Conservation (phyloP, 2,888 invertebrate genomes). For the Laothoe populi region DNA sequence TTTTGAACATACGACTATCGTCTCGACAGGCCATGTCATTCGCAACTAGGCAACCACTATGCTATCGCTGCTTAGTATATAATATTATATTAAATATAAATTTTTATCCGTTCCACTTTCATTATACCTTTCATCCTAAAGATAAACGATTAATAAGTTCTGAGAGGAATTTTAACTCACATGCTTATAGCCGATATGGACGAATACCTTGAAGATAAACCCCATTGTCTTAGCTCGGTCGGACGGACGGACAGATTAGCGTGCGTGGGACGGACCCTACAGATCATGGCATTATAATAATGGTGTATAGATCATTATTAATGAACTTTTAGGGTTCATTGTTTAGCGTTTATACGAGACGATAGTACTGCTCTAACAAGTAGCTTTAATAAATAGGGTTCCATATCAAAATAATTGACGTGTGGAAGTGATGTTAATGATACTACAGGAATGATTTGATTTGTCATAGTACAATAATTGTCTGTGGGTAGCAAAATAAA, state of each 20-base stretch:
- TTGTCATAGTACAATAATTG: too few relatives aligned
- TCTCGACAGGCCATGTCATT: too few relatives aligned
- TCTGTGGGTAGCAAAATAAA: too few relatives aligned
- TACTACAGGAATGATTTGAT: too few relatives aligned
- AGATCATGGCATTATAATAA: conserved; percentile 47
- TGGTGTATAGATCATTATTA: conserved; percentile 57
- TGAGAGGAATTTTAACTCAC: conserved; percentile 28
- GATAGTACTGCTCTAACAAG: background rate
- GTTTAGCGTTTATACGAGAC: background rate
- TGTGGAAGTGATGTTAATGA: too few relatives aligned
- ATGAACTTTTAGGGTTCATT: conserved; percentile 44
- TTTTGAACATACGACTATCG: too few relatives aligned
- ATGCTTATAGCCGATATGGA: conserved; percentile 43
- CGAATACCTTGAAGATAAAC: conserved; percentile 58
- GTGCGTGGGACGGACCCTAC: conserved; percentile 52
- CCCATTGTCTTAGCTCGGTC: conserved; percentile 58
- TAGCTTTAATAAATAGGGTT: background rate
- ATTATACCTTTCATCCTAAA: conserved; percentile 1
- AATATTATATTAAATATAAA: background rate
- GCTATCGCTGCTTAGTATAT: too few relatives aligned
- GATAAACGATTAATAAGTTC: conserved; percentile 18
- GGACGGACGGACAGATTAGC: conserved; percentile 50
- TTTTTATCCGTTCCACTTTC: background rate
- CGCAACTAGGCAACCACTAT: too few relatives aligned
- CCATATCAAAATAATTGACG: too few relatives aligned